Evolutionary conservation across 92 coral and sea anemone species (phyloP), one percentile per base, ranked within the genome.

Genomic region (Siderastrea radians): DNA sequence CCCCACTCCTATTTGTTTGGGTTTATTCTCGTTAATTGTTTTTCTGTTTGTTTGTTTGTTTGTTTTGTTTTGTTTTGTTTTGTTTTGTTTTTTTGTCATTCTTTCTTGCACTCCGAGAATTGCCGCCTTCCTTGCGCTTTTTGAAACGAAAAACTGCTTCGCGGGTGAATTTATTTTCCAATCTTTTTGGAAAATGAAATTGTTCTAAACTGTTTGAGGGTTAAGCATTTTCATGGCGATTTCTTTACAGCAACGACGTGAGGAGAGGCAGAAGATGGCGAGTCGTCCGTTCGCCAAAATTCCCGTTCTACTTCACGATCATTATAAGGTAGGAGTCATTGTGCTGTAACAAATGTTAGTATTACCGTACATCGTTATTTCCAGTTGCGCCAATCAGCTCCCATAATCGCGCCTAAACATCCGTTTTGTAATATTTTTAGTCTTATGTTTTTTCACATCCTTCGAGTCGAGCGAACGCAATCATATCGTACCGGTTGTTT

Each of bases 281-380:
- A 93, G 93, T 73, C 86, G 96, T 38, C 96, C 96, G 2, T 93
- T 93, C 88, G 92, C 90, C 38, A 91, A 79, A 68, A 83, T 87
- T 17, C 52, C 86, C 10, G 60, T 93, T 26, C 79, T 88, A 17
- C 86, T 93, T 10, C 92, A 92, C 6, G 10, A 44, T 52, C 62
- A 63, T 49, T 7, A 51, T 49, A 85, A 85, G 89, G 82, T 85
- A 55, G 59, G 38, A 26, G 61, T 3, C 14, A 57, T 3, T 57
- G 61, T 10, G 61, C 12, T 14, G 49, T 38, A 38, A 68, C 46
- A 38, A 66, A 2, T 7, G 15, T 12, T 2, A 43, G 46, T 45
- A 68, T 44, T 14, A 43, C 50, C 8, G 9, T 17, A 45, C 0
- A 26, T 26, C 38, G 0, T 26, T 26, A 26, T 26, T 26, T 26